Evolutionary conservation across 2,797 vertebrate genomes (phyloP).

Genomic region (Buphagus erythrorhynchus): DNA sequence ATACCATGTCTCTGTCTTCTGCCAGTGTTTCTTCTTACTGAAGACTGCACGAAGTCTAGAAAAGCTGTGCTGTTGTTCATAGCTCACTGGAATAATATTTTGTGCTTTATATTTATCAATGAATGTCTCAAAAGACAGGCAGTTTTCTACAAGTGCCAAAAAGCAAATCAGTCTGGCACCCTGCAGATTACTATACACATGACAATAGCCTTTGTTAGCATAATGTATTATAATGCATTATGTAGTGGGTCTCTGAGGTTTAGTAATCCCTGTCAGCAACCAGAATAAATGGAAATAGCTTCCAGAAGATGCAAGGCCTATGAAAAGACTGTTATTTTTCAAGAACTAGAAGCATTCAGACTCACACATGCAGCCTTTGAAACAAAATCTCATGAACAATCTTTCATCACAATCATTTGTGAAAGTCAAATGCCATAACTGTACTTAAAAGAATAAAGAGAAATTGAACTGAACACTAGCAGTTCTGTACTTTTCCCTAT

Average conservation of each 20-base stretch:
- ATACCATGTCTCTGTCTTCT: neutral
- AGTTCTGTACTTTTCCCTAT: neutral
- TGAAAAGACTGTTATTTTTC: conserved; percentile 1
- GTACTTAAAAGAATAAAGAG: neutral
- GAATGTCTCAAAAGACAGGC: neutral
- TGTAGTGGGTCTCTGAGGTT: neutral
- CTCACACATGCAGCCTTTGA: neutral
- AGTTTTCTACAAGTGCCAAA: neutral
- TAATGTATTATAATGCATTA: neutral
- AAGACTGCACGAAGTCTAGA: neutral
- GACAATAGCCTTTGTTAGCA: neutral
- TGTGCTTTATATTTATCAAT: neutral
- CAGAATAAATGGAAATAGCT: conserved; percentile 16
- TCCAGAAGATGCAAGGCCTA: neutral
- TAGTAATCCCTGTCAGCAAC: conserved; percentile 19
- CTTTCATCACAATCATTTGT: neutral
- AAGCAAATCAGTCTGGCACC: neutral
- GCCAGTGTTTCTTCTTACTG: neutral
- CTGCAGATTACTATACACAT: neutral
- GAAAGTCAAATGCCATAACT: neutral
- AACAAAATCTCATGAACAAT: neutral
- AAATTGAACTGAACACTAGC: neutral
- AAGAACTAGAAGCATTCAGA: neutral
- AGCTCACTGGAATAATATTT: neutral
- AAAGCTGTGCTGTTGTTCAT: neutral